These are phyloP conservation scores for Tethea ocularis DNA, from an alignment of 2,888 invertebrate species.

Conservation along the genomic window DNA sequence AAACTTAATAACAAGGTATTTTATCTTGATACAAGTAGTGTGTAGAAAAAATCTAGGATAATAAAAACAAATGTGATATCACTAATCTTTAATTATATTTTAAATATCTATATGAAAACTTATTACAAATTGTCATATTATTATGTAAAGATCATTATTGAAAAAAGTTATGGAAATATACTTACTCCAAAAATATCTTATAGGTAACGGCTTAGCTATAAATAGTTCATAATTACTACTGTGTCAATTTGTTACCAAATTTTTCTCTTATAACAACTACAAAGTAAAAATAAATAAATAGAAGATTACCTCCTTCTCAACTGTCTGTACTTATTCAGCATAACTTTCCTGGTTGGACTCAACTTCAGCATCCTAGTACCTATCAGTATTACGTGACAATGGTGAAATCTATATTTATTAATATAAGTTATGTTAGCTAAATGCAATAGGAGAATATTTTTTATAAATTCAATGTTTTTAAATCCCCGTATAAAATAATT, in stretches of 20 bases:
- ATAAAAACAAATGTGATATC: not conserved
- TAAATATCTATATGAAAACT: not conserved
- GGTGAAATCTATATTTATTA: too few species aligned
- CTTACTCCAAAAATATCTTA: not conserved
- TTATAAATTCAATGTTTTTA: too few species aligned
- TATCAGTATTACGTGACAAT: too few species aligned
- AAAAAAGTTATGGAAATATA: not conserved
- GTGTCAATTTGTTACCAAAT: not conserved
- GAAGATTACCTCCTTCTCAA: not conserved
- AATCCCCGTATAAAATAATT: not conserved
- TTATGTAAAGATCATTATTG: not conserved
- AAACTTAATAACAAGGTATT: not conserved
- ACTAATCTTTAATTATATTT: not conserved
- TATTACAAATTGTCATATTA: slow-evolving; percentile 2
- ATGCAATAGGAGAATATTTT: too few species aligned
- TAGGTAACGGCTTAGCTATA: not conserved
- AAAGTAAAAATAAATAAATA: not conserved
- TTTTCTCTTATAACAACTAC: not conserved
- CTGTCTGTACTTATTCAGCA: not conserved
- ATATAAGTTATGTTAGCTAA: too few species aligned
- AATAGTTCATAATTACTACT: not conserved
- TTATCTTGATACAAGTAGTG: not conserved
- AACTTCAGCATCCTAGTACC: not conserved
- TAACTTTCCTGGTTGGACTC: not conserved
- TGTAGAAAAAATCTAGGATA: not conserved